These are phyloP conservation scores for Sceloporus undulatus DNA, from an alignment of 2,113 vertebrate species.

Conservation along the genomic window DNA sequence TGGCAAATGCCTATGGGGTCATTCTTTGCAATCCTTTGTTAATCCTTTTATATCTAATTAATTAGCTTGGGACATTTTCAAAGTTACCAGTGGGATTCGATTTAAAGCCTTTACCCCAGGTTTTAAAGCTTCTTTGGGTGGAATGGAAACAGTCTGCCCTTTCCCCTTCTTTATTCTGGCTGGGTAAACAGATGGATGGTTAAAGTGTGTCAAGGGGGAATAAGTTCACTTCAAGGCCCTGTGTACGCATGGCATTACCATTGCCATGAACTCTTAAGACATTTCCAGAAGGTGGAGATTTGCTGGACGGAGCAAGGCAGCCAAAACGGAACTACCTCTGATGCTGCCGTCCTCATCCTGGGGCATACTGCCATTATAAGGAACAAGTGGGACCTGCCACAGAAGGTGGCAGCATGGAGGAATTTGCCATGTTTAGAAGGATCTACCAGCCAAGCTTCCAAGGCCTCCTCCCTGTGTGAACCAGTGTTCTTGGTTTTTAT, in stretches of 20 bases:
- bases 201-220: slow-evolving; percentile 15
- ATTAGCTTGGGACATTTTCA: slow-evolving; percentile 4
- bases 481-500: no score
- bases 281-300: background rate
- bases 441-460: no score
- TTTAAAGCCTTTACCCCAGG: slow-evolving; percentile 2
- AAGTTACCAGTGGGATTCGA: background rate
- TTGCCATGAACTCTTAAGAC: background rate
- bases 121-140: background rate
- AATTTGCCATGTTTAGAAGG: no score
- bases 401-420: no score
- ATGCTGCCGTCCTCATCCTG: background rate
- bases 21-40: slow-evolving; percentile 10
- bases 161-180: background rate
- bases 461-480: no score
- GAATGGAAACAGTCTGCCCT: slow-evolving; percentile 29
- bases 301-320: background rate
- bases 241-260: no score
- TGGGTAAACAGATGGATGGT: background rate
- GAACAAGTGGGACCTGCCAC: background rate
- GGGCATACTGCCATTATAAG: background rate
- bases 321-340: background rate
- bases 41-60: slow-evolving; percentile 31
- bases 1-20: slow-evolving; percentile 3
- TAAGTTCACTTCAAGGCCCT: background rate